phyloP scores from a whole-genome alignment of 1,140 invertebrate species.

The Galleria mellonella region DNA sequence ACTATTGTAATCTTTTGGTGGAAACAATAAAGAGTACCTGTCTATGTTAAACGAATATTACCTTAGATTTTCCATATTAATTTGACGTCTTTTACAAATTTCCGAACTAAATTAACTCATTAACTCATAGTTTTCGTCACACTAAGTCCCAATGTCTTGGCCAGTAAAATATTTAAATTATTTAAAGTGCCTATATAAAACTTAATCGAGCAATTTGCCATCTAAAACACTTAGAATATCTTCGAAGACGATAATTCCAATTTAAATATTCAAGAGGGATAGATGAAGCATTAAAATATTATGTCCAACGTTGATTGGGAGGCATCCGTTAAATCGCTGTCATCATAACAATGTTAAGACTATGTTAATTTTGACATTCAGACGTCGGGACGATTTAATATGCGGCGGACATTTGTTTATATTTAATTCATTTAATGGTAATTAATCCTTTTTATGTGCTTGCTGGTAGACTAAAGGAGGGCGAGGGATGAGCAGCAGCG shows the following conservation, averaged over 20 bases:
- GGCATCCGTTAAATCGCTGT: constrained; percentile 14
- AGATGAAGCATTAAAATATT: constrained; percentile 41
- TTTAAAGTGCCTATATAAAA: not conserved
- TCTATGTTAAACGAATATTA: too few relatives aligned
- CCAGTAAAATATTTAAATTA: too few relatives aligned
- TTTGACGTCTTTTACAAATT: too few relatives aligned
- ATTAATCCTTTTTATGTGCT: not conserved
- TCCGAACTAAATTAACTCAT: too few relatives aligned
- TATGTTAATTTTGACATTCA: constrained; percentile 2
- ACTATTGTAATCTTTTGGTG: too few relatives aligned
- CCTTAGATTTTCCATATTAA: too few relatives aligned
- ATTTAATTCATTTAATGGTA: not conserved
- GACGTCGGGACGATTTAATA: not conserved
- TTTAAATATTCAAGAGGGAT: constrained; percentile 47
- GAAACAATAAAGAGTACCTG: too few relatives aligned
- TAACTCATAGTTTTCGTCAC: too few relatives aligned
- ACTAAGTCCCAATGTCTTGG: too few relatives aligned
- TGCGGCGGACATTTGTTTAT: not conserved
- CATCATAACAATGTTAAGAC: constrained; percentile 6
- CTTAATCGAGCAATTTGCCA: not conserved
- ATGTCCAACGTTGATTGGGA: constrained; percentile 13
- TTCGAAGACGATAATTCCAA: constrained; percentile 11
- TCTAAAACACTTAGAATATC: not conserved
- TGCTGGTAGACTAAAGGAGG: too few relatives aligned
- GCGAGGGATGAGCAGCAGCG: too few relatives aligned